phyloP scores from a whole-genome alignment of 2,113 vertebrate species.

The Tragelaphus scriptus region DNA sequence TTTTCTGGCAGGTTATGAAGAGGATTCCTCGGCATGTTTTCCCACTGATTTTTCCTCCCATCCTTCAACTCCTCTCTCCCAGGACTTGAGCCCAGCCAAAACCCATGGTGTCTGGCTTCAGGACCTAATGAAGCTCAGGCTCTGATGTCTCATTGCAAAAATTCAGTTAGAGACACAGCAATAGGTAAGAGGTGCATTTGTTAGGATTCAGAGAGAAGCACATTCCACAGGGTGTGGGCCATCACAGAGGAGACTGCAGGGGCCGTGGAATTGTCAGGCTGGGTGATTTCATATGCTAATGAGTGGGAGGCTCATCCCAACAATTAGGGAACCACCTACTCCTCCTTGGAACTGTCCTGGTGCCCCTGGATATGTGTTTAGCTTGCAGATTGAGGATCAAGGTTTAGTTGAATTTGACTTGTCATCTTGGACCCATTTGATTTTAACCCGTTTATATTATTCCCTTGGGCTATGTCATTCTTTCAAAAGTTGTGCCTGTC shows the following conservation, averaged over 20 bases:
- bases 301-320: neutral
- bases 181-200: neutral
- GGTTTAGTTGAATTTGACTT: neutral
- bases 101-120: neutral
- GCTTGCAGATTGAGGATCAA: neutral
- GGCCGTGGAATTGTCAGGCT: neutral
- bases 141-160: neutral
- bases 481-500: neutral
- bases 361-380: neutral
- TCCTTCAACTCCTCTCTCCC: neutral
- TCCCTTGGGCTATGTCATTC: neutral
- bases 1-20: neutral
- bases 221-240: neutral
- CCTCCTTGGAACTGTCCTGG: neutral
- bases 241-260: neutral
- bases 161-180: neutral
- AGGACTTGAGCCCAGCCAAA: neutral
- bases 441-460: neutral
- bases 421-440: neutral
- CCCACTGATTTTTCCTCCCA: neutral
- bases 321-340: neutral
- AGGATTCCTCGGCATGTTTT: neutral
- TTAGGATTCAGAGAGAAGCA: neutral
- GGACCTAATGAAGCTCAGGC: neutral
- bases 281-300: neutral